Conservation (phyloP, 92 coral and sea anemone species). For the Epizoanthus scotinus region DNA sequence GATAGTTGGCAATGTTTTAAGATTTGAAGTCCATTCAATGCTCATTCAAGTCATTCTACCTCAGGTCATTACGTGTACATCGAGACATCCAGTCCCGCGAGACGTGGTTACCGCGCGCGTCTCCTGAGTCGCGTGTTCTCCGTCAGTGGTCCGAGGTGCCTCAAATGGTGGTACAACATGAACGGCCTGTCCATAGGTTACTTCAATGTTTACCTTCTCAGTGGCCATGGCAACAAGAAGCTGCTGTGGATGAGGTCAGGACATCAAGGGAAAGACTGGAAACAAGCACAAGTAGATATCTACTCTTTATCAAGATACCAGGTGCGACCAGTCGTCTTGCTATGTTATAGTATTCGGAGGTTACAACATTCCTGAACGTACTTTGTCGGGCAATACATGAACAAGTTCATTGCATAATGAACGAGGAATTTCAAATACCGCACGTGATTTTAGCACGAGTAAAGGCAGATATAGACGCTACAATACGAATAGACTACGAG, state of each 20-base stretch:
- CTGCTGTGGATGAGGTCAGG: conserved; percentile 78
- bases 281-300: conserved; percentile 52
- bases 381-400: too few species aligned
- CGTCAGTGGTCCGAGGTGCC: conserved; percentile 61
- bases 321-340: conserved; percentile 40
- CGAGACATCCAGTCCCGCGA: conserved; percentile 86
- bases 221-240: conserved; percentile 59
- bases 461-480: too few species aligned
- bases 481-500: too few species aligned
- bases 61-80: conserved; percentile 77
- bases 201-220: conserved; percentile 63
- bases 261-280: conserved; percentile 83
- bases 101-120: conserved; percentile 78
- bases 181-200: conserved; percentile 78
- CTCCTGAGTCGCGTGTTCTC: conserved; percentile 59
- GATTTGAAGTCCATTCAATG: too few species aligned
- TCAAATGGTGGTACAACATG: conserved; percentile 87
- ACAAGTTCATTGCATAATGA: too few species aligned
- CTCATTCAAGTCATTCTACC: neutral
- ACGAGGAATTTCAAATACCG: too few species aligned
- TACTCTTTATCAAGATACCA: conserved; percentile 63
- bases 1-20: too few species aligned
- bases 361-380: too few species aligned
- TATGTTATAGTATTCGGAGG: too few species aligned
- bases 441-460: too few species aligned